Evolutionary conservation across 37 sponge, comb jelly and placozoan species (phyloP).

Genomic region (Halisarca cf. caerulea): DNA sequence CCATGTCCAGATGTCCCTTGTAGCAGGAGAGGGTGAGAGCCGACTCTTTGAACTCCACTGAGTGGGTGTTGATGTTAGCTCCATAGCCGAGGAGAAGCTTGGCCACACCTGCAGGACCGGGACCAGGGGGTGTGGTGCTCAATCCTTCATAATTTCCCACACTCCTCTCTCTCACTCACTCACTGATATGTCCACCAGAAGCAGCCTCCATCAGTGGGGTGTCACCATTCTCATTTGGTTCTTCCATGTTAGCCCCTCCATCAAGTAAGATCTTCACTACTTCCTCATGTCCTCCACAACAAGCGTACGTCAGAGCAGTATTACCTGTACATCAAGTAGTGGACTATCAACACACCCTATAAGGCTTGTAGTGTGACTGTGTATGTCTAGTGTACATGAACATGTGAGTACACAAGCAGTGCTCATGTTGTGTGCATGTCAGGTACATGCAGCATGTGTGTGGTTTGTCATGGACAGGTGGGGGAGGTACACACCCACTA

Average conservation of each 20-base stretch:
- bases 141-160: no score
- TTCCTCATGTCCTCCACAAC: conserved; percentile 86
- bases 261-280: conserved; percentile 73
- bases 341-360: no score
- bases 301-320: conserved; percentile 85
- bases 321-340: conserved; percentile 45
- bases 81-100: conserved; percentile 61
- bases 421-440: no score
- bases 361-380: no score
- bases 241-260: conserved; percentile 68
- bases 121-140: no score
- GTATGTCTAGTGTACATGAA: background rate
- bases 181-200: conserved; percentile 77
- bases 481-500: no score
- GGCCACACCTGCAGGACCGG: conserved; percentile 73
- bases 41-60: conserved; percentile 88
- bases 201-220: conserved; percentile 87
- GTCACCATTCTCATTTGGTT: conserved; percentile 86
- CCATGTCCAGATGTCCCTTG: conserved; percentile 87
- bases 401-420: no score
- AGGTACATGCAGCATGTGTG: no score
- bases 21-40: conserved; percentile 87
- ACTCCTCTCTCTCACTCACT: conserved; percentile 26
- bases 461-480: no score
- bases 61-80: conserved; percentile 85